Evolutionary conservation across 2,888 invertebrate species (phyloP).

Genomic region (Synanthedon vespiformis): DNA sequence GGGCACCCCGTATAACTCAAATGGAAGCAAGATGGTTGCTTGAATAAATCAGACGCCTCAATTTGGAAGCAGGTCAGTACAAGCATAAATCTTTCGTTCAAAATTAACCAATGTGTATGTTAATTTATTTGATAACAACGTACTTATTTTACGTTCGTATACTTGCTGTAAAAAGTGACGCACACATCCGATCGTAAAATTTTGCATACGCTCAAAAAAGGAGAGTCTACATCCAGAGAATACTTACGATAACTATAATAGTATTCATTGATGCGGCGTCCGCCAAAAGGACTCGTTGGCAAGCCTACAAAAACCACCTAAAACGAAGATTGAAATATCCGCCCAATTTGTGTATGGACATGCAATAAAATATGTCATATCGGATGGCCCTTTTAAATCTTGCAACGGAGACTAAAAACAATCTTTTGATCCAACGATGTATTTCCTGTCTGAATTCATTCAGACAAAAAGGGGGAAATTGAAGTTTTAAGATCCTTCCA

Average conservation of each 20-base stretch:
- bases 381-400: constrained; percentile 42
- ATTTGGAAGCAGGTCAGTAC: neutral
- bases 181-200: constrained; percentile 20
- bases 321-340: constrained; percentile 62
- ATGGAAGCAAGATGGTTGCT: no score
- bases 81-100: neutral
- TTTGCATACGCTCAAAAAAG: constrained; percentile 7
- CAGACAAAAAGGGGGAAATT: constrained; percentile 45
- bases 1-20: no score
- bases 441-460: constrained; percentile 50
- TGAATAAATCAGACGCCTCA: neutral
- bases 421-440: constrained; percentile 45
- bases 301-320: constrained; percentile 26
- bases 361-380: constrained; percentile 66
- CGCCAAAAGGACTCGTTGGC: constrained; percentile 17
- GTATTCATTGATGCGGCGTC: constrained; percentile 36
- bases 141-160: neutral
- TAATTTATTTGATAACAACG: neutral
- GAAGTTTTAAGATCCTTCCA: constrained; percentile 48
- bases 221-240: constrained; percentile 5
- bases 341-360: constrained; percentile 59
- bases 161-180: constrained; percentile 21
- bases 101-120: neutral
- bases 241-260: constrained; percentile 14
- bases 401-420: constrained; percentile 56